These are phyloP conservation scores for Melanostoma mellinum DNA, from an alignment of 2,888 invertebrate species.

Conservation along the genomic window DNA sequence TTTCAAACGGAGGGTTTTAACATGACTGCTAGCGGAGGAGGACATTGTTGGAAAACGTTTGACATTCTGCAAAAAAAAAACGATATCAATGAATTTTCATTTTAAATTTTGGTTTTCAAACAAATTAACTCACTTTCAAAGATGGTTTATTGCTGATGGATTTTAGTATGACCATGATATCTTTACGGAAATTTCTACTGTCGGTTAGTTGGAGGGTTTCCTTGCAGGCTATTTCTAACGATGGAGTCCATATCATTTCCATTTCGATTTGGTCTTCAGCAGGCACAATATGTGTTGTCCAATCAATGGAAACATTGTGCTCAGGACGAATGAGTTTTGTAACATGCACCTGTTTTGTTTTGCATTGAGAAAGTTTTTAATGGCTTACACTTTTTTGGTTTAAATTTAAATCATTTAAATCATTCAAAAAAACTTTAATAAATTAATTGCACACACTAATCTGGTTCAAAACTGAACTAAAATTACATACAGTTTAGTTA, in stretches of 20 bases:
- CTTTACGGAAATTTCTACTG: slow-evolving; percentile 86
- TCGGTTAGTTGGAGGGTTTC: slow-evolving; percentile 86
- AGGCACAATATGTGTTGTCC: slow-evolving; percentile 83
- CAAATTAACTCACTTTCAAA: slow-evolving; percentile 74
- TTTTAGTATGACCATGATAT: slow-evolving; percentile 86
- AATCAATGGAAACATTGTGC: slow-evolving; percentile 84
- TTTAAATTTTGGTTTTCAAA: not conserved
- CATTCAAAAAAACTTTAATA: too few relatives aligned
- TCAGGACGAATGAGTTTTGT: slow-evolving; percentile 84
- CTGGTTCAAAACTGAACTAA: too few relatives aligned
- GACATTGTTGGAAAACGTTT: slow-evolving; percentile 80
- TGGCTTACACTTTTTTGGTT: too few relatives aligned
- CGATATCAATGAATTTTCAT: not conserved
- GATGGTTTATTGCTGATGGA: slow-evolving; percentile 80
- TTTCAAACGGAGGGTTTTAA: slow-evolving; percentile 79
- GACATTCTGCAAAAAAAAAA: slow-evolving; percentile 74
- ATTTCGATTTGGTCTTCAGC: slow-evolving; percentile 84
- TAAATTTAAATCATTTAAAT: too few relatives aligned
- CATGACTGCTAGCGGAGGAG: slow-evolving; percentile 72
- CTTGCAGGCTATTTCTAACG: slow-evolving; percentile 84
- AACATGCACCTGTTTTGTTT: slow-evolving; percentile 81
- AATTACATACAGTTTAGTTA: too few relatives aligned
- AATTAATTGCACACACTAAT: too few relatives aligned
- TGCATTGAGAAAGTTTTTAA: too few relatives aligned
- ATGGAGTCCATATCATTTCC: slow-evolving; percentile 86